phyloP scores from a whole-genome alignment of 2,797 vertebrate genomes.

The Aplochiton taeniatus region DNA sequence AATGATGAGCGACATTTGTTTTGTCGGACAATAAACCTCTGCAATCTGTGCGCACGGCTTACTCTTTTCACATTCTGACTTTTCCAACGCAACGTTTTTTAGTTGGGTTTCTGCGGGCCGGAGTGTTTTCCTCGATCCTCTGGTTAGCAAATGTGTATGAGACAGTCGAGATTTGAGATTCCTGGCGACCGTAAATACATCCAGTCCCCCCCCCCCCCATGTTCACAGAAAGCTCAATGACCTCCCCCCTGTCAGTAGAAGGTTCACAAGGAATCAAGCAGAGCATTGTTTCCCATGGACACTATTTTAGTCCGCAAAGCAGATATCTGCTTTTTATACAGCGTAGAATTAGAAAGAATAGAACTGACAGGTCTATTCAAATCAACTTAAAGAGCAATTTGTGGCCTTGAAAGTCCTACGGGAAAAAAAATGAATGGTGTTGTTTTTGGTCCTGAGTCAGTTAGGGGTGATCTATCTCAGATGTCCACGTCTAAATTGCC shows the following conservation, averaged over 20 bases:
- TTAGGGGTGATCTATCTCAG: no score
- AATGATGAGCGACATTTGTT: slow-evolving; percentile 31
- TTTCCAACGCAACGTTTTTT: slow-evolving; percentile 33
- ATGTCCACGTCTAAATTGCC: no score
- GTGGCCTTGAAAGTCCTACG: no score
- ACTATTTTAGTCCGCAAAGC: slow-evolving; percentile 29
- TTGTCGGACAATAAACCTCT: slow-evolving; percentile 33
- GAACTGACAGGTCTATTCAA: no score
- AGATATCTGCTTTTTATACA: slow-evolving; percentile 10
- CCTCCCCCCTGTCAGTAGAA: slow-evolving; percentile 1
- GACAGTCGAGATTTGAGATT: slow-evolving; percentile 34
- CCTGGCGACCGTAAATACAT: slow-evolving; percentile 21
- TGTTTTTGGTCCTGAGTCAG: no score
- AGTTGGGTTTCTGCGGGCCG: no score
- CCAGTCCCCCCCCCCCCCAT: slow-evolving; percentile 13
- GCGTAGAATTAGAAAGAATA: no score
- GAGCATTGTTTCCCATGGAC: slow-evolving; percentile 32
- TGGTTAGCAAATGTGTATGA: slow-evolving; percentile 41
- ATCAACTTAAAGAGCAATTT: no score
- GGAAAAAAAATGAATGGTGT: no score
- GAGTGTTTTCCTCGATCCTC: slow-evolving; percentile 3
- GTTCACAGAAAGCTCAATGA: slow-evolving; percentile 16
- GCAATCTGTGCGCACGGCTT: slow-evolving; percentile 1
- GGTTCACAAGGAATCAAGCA: slow-evolving; percentile 16
- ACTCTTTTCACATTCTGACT: slow-evolving; percentile 20